Evolutionary conservation across 2,888 invertebrate genomes (phyloP), one percentile per base, ranked within the genome.

Genomic region (Stenotaenia linearis): DNA sequence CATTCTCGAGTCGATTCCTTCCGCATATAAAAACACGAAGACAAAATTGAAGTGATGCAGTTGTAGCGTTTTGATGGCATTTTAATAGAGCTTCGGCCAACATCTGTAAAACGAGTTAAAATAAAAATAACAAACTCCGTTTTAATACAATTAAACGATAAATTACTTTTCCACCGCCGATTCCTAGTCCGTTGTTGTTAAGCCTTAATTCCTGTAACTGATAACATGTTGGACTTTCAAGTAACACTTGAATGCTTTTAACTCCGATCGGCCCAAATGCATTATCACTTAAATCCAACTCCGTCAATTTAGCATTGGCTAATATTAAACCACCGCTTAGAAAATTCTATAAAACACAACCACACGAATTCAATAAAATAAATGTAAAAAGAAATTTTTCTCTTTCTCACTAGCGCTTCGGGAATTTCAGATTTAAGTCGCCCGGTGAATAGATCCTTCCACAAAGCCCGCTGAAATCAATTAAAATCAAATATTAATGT

Each of bases 401-500:
- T 15, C n/a, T 18, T 18, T 37, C 88, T 88, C 86, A 93, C 93
- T 85, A 99, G 86, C 7, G 98, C 96, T 56, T 91, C 89, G 0
- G 98, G 98, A 84, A 99, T 98, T 88, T 99, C 98, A 0, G 93
- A 90, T 86, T 97, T 98, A 88, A 96, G 90, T 77, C 99, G 89
- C 0, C 98, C 95, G 0, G 98, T 98, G 85, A 99, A 99, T 90
- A 99, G 92, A 85, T 99, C 98, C 81, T 96, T 96, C 94, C 97
- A 98, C 79, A 94, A 86, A 0, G 97, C 97, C 84, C 92, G 84
- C n/a, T n/a, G n/a, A n/a, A n/a, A n/a, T n/a, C n/a, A n/a, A n/a
- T n/a, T n/a, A n/a, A n/a, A n/a, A n/a, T n/a, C n/a, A n/a, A n/a
- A n/a, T n/a, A n/a, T n/a, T n/a, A n/a, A n/a, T n/a, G n/a, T n/a